Evolutionary conservation across 2,888 invertebrate species (phyloP), one percentile per base, ranked within the genome.

Genomic region (Frankliniella fusca): DNA sequence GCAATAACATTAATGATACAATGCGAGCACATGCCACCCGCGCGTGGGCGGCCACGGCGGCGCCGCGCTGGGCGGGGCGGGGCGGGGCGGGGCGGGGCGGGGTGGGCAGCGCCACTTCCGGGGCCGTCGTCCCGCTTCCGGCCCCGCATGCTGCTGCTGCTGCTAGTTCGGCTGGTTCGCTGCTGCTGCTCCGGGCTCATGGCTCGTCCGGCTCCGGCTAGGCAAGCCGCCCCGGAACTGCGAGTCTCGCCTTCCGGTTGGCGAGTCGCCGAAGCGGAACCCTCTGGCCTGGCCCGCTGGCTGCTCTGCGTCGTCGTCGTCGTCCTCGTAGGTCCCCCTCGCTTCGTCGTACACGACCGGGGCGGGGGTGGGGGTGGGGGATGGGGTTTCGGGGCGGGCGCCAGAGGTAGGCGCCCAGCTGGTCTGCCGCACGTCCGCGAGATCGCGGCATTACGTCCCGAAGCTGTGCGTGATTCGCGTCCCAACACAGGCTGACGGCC

Each of bases 401-500:
- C 20, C 9, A 23, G 70, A 70, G 70, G 23, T n/a, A 9, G 70
- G n/a, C 70, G 54, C 54, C 15, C 15, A 54, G 15, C 54, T 54
- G 15, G 61, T 18, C 61, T 20, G 61, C 20, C 61, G n/a, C 70
- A 27, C 27, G 70, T 27, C 27, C 7, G 70, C 70, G 70, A 76
- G 70, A 76, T 76, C 70, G 70, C 12, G 70, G 70, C 27, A 76
- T 76, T 76, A 76, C 70, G 70, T 76, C 27, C 70, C 70, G 70
- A 76, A 76, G 27, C 70, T 23, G 70, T 76, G 23, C 70, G 70
- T 76, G 70, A 76, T 76, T 76, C 70, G 70, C 70, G 70, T 76
- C 70, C 70, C 70, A 76, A 76, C 70, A 76, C 70, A 27, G 12
- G 70, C 61, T 61, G 70, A 23, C 54, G 54, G 54, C 54, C 54